Conservation (phyloP, 2,888 invertebrate genomes). For the Electrophaes corylata region DNA sequence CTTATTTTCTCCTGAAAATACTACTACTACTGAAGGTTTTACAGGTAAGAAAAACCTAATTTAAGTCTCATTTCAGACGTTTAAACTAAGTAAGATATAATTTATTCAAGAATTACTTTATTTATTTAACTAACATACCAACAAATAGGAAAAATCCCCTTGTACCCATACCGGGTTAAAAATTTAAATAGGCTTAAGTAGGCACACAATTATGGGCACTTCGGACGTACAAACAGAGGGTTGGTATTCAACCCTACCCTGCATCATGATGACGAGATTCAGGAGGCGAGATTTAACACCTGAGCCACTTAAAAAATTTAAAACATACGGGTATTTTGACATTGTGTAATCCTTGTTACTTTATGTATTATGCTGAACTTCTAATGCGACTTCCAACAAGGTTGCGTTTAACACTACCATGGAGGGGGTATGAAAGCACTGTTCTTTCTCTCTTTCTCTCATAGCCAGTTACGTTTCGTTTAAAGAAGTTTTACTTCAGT, state of each 20-base stretch:
- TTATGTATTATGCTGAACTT: no score
- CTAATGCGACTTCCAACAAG: no score
- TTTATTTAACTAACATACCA: constrained; percentile 33
- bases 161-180: constrained; percentile 40
- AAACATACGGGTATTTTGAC: constrained; percentile 16
- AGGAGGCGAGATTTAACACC: constrained; percentile 64
- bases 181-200: constrained; percentile 64
- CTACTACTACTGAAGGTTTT: no score
- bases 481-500: no score
- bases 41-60: no score
- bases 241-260: constrained; percentile 53
- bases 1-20: no score
- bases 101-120: constrained; percentile 22
- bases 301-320: constrained; percentile 55
- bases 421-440: no score
- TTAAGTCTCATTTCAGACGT: no score
- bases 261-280: constrained; percentile 73
- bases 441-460: no score
- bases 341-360: background rate
- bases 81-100: constrained; percentile 7
- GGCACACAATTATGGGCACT: constrained; percentile 62
- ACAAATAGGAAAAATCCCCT: constrained; percentile 38
- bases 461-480: no score
- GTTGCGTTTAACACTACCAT: no score
- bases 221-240: constrained; percentile 68